Evolutionary conservation across 2,113 vertebrate genomes (phyloP), one percentile per base, ranked within the genome.

Genomic region (Cichladusa arquata): DNA sequence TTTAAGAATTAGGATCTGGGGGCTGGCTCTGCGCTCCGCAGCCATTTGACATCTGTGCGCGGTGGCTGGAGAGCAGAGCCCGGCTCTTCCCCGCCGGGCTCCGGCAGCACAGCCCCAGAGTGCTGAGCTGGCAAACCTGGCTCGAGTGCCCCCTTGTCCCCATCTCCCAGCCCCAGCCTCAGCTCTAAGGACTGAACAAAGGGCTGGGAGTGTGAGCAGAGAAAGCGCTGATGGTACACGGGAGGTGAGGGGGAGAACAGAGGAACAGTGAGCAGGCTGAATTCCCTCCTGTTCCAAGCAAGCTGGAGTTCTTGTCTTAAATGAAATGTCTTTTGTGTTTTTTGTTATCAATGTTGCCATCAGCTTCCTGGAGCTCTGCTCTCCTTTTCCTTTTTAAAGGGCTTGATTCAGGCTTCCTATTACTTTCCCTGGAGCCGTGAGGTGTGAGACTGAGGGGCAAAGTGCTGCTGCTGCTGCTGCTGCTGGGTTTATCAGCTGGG

Each of bases 1-100:
- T 83, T 51, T 47, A 82, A 94, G 95, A 92, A 93, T 93, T 83
- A 47, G 84, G 79, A 84, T 86, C 79, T 16, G 31, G 48, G 90
- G 90, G 56, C 79, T n/a, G 76, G 76, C 57, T 82, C 70, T 0
- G 7, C 53, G 1, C 81, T 69, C 53, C 0, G 8, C 81, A 45
- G 85, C 65, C 67, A 0, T 90, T 92, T 58, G 79, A 74, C 88
- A 86, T 92, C 91, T 88, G 90, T 81, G 92, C 45, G 0, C 14
- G 12, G 86, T 31, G 88, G 86, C 71, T 53, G 93, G 71, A 89
- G 89, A n/a, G 54, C 36, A 28, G 44, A 42, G 44, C 58, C 14
- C 2, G 1, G 33, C 60, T n/a, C 61, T 67, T 38, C n/a, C 61
- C 65, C 3, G 1, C 45, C 26, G 36, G 77, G 44, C 60, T 28